Percentiles rank a stretch among this genome's conserved stretches.
Evolutionary conservation across 2,888 invertebrate genomes (phyloP).

Genomic region (Cloeon dipterum): DNA sequence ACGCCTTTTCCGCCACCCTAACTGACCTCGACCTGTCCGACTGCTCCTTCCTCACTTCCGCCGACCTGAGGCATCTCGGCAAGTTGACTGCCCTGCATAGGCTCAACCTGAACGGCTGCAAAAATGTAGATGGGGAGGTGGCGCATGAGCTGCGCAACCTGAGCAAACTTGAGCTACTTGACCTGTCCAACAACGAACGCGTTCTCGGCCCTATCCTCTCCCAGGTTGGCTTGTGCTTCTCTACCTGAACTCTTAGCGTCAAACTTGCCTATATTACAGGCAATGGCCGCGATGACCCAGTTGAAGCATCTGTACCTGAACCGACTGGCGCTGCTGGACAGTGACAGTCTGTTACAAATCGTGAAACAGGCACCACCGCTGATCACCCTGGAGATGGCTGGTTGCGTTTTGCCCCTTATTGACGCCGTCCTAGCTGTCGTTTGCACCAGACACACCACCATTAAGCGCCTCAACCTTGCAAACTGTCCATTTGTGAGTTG

Average conservation of each 20-base stretch:
- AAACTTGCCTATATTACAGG: too few relatives aligned
- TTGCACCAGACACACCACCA: not conserved
- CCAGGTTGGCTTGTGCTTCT: too few relatives aligned
- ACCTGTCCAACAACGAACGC: not conserved
- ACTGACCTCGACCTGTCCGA: not conserved
- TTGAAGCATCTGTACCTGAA: not conserved
- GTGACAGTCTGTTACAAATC: not conserved
- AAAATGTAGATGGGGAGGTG: not conserved
- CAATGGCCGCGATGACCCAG: not conserved
- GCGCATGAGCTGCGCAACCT: not conserved
- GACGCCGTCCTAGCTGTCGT: not conserved
- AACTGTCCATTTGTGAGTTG: too few relatives aligned
- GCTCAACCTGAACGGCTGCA: not conserved
- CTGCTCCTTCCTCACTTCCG: not conserved
- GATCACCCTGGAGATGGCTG: not conserved
- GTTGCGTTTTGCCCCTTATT: not conserved
- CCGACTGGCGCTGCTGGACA: not conserved
- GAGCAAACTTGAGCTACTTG: not conserved
- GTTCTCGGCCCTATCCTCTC: not conserved
- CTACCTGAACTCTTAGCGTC: too few relatives aligned
- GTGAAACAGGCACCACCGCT: not conserved
- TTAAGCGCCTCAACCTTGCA: not conserved
- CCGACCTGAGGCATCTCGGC: not conserved
- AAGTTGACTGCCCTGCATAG: not conserved
- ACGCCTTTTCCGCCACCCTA: not conserved